Conservation (phyloP, 2,113 vertebrate species). For the Mandrillus leucophaeus region DNA sequence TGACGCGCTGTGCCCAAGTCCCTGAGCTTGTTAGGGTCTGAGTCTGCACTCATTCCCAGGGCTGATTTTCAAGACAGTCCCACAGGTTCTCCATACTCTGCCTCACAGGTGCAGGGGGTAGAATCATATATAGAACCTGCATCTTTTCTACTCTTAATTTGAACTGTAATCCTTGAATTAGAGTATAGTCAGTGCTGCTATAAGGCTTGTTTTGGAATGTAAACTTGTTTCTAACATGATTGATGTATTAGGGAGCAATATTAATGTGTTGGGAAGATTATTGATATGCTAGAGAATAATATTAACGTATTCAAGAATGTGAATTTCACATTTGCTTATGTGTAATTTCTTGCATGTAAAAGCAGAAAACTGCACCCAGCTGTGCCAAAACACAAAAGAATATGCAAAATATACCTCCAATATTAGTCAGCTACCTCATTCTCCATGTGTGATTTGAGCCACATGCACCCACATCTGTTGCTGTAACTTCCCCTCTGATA, state of each 20-base stretch:
- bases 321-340: not conserved
- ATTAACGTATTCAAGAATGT: not conserved
- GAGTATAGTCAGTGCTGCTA: fast-evolving
- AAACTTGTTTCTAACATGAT: not conserved
- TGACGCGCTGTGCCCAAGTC: not conserved
- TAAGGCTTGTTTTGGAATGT: not conserved
- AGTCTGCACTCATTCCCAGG: not conserved
- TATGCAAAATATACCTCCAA: not conserved
- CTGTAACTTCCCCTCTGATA: not conserved
- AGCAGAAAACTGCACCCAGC: not conserved
- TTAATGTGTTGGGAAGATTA: not conserved
- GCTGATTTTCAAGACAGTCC: not conserved
- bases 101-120: fast-evolving
- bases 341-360: not conserved
- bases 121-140: not conserved
- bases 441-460: not conserved
- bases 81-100: not conserved
- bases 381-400: not conserved
- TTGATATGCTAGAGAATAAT: not conserved
- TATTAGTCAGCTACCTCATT: not conserved
- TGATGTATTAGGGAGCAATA: not conserved
- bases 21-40: not conserved
- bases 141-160: not conserved
- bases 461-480: not conserved
- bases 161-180: not conserved